These are phyloP conservation scores for Mareca strepera DNA, from an alignment of 2,797 vertebrate species.

Conservation along the genomic window DNA sequence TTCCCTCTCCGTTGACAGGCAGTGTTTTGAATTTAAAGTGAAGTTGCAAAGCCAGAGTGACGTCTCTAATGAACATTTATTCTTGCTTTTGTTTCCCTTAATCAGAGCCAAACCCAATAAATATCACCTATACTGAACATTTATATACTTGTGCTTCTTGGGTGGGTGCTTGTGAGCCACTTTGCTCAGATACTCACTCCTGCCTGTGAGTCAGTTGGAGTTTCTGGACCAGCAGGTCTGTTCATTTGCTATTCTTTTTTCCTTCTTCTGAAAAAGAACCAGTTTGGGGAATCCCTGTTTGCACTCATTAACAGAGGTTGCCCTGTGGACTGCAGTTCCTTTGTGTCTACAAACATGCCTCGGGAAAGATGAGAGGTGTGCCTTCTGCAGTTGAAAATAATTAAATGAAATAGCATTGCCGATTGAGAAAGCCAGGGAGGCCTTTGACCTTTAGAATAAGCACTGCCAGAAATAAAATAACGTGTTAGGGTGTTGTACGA, in stretches of 20 bases:
- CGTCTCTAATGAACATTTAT: not conserved
- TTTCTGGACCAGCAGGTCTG: not conserved
- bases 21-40: not conserved
- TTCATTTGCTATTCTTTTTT: not conserved
- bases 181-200: not conserved
- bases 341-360: not conserved
- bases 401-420: not conserved
- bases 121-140: not conserved
- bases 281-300: not conserved
- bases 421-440: slow-evolving; percentile 10
- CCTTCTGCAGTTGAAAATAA: slow-evolving; percentile 23
- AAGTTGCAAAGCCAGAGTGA: not conserved
- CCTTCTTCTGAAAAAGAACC: not conserved
- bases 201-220: not conserved
- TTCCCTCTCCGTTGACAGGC: not conserved
- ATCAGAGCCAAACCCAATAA: not conserved
- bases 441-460: slow-evolving; percentile 38
- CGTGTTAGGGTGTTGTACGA: slow-evolving; percentile 9
- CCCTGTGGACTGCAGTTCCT: not conserved
- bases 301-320: not conserved
- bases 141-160: not conserved
- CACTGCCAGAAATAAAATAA: slow-evolving; percentile 38
- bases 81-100: not conserved
- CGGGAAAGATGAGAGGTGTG: not conserved
- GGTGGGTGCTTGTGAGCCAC: not conserved